A percentile compares a stretch with the other conserved stretches of the same genome.
Evolutionary conservation across 2,113 vertebrate species (phyloP).

Genomic region (Dolichotis patagonum): DNA sequence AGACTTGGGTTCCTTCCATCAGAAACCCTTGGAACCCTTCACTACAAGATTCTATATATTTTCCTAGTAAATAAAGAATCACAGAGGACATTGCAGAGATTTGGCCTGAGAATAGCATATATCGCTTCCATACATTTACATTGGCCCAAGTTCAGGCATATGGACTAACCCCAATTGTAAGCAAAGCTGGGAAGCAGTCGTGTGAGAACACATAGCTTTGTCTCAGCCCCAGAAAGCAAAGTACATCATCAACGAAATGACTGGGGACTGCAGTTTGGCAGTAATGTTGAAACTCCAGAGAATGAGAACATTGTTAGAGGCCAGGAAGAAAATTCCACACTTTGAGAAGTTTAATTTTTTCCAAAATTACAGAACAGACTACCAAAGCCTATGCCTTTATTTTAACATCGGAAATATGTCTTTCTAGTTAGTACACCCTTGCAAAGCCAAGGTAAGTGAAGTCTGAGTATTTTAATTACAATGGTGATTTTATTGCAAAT

Average conservation of each 20-base stretch:
- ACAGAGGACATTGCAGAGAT: background rate
- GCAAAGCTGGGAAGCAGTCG: background rate
- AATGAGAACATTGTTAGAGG: background rate
- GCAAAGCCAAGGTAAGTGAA: background rate
- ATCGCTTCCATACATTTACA: background rate
- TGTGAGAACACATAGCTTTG: background rate
- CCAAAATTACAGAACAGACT: slow-evolving; percentile 35
- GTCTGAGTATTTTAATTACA: slow-evolving; percentile 40
- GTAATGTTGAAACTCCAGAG: background rate
- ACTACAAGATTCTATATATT: background rate
- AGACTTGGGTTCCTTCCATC: background rate
- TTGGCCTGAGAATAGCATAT: background rate
- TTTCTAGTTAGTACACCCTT: background rate
- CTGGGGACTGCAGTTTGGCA: background rate
- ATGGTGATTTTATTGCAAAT: slow-evolving; percentile 50
- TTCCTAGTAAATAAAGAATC: background rate
- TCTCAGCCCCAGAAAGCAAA: background rate
- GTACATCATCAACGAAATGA: background rate
- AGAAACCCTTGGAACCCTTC: background rate
- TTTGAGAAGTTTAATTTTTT: slow-evolving; percentile 47
- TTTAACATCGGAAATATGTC: slow-evolving; percentile 23
- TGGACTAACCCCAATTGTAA: background rate
- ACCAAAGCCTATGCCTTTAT: background rate
- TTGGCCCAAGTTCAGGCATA: background rate
- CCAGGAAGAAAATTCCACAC: background rate